Evolutionary conservation across 2,797 vertebrate species (phyloP).

Genomic region (Heteromormyrus szaboi): DNA sequence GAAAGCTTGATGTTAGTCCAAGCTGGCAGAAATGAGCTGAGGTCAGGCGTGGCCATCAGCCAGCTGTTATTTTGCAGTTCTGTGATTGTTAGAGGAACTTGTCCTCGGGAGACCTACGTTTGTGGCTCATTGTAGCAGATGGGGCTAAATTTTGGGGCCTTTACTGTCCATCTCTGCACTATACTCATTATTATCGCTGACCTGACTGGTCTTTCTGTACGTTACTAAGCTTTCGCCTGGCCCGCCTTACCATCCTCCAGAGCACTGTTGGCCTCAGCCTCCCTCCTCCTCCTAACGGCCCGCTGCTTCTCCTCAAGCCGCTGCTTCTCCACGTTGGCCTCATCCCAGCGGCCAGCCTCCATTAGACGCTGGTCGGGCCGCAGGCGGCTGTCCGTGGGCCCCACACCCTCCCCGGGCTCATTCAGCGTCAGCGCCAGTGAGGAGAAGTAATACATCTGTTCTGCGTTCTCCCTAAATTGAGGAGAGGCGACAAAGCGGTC

Average conservation of each 20-base stretch:
- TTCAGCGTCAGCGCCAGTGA: slow-evolving; percentile 87
- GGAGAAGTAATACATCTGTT: slow-evolving; percentile 97
- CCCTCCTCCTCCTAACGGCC: slow-evolving; percentile 77
- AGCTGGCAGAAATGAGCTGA: not conserved
- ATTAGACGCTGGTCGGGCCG: slow-evolving; percentile 92
- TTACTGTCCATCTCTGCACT: not conserved
- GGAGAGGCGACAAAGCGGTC: not conserved
- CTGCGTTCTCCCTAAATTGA: slow-evolving; percentile 79
- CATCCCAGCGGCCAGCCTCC: slow-evolving; percentile 93
- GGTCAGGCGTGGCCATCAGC: not conserved
- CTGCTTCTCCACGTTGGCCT: slow-evolving; percentile 90
- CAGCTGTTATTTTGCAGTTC: not conserved
- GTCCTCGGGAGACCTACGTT: not conserved
- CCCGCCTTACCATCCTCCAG: slow-evolving; percentile 73
- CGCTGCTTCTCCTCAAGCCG: slow-evolving; percentile 92
- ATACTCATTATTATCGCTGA: not conserved
- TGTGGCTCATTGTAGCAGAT: not conserved
- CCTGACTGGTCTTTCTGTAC: not conserved
- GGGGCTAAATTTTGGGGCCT: not conserved
- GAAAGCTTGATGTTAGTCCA: not conserved
- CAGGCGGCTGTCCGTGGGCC: slow-evolving; percentile 80
- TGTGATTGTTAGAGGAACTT: not conserved
- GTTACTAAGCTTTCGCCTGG: not conserved
- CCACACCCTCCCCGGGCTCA: slow-evolving; percentile 72
- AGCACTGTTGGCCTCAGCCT: slow-evolving; percentile 75